Conservation (phyloP, 2,113 vertebrate species). For the Catagonus wagneri region DNA sequence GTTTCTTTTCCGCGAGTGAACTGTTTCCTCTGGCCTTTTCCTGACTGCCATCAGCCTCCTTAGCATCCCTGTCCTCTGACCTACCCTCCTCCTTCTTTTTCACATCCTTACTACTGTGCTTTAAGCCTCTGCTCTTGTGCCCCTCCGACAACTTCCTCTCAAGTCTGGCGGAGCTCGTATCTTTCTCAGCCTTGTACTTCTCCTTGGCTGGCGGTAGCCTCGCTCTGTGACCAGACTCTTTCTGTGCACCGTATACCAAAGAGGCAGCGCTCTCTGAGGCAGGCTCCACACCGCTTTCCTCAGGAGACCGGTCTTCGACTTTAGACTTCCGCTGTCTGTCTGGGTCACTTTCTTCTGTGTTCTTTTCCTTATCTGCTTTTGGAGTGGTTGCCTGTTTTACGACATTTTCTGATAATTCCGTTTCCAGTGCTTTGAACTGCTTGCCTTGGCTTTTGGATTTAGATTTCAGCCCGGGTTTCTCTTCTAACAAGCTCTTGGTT, state of each 20-base stretch:
- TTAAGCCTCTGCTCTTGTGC: constrained; percentile 86
- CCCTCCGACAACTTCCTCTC: constrained; percentile 91
- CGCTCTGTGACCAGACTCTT: constrained; percentile 83
- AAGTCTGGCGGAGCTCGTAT: constrained; percentile 79
- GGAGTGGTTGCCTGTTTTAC: constrained; percentile 80
- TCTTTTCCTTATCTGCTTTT: constrained; percentile 90
- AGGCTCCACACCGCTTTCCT: constrained; percentile 84
- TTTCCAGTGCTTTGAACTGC: constrained; percentile 86
- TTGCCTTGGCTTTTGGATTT: constrained; percentile 90
- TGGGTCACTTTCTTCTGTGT: constrained; percentile 84
- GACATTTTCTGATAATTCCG: constrained; percentile 84
- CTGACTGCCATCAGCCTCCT: constrained; percentile 80
- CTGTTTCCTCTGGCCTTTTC: constrained; percentile 78
- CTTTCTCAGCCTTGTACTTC: constrained; percentile 91
- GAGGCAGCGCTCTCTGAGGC: constrained; percentile 5
- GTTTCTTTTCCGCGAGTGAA: constrained; percentile 81
- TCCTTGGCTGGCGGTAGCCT: constrained; percentile 86
- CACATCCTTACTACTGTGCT: constrained; percentile 86
- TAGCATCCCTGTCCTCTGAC: constrained; percentile 87
- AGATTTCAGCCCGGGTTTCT: constrained; percentile 88
- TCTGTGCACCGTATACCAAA: constrained; percentile 81
- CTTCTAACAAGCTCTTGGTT: constrained; percentile 91
- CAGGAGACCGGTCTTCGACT: constrained; percentile 86
- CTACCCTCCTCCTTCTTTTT: constrained; percentile 92
- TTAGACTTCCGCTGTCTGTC: constrained; percentile 91